These are phyloP conservation scores for Portunus trituberculatus DNA, from an alignment of 1,140 invertebrate genomes.

Conservation along the genomic window DNA sequence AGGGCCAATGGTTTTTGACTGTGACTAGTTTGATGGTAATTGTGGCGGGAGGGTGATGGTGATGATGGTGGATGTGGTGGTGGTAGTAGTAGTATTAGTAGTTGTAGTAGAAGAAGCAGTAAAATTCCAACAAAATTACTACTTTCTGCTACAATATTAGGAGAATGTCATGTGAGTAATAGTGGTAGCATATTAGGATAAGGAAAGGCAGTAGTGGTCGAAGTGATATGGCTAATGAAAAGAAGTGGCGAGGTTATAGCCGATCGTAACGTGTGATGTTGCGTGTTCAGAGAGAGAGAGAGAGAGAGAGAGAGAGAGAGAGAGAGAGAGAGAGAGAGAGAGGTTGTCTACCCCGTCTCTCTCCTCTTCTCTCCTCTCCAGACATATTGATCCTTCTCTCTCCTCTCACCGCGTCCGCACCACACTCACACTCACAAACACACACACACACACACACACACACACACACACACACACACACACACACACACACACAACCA, in stretches of 20 bases:
- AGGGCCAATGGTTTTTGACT: neutral
- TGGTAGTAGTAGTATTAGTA: neutral
- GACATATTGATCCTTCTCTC: constrained; percentile 43
- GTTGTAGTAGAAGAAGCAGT: too few species aligned
- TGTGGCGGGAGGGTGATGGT: neutral
- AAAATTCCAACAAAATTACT: too few species aligned
- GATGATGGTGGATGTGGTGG: neutral
- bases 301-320: neutral
- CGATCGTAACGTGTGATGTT: too few species aligned
- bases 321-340: constrained; percentile 25
- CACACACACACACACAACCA: constrained; percentile 15
- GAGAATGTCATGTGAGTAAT: too few species aligned
- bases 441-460: constrained; percentile 42
- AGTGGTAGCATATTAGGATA: too few species aligned
- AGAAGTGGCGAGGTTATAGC: neutral
- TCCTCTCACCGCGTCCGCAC: neutral
- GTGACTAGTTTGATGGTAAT: neutral
- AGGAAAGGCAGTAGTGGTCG: neutral
- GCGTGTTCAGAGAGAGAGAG: neutral
- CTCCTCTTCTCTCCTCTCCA: constrained; percentile 27
- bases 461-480: constrained; percentile 44
- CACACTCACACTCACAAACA: constrained; percentile 40
- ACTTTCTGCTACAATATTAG: too few species aligned
- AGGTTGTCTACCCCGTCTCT: constrained; percentile 1
- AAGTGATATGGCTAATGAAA: neutral